phyloP scores from a whole-genome alignment of 2,888 invertebrate species.

The Cephus runcator region DNA sequence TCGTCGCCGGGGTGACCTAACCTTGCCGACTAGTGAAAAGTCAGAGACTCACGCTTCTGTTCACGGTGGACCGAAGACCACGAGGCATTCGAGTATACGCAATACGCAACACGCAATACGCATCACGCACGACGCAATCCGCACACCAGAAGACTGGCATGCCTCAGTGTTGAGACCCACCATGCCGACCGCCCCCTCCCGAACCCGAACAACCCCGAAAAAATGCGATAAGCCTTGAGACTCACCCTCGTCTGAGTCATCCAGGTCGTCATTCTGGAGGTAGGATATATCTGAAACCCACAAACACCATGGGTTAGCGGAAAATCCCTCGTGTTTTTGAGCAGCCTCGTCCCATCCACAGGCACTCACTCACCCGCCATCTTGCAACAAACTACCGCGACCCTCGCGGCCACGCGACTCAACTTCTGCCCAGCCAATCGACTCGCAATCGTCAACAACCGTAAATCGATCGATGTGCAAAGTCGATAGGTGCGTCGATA shows the following conservation, averaged over 20 bases:
- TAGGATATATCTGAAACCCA: slow-evolving; percentile 64
- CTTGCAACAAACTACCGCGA: slow-evolving; percentile 63
- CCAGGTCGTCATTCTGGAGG: slow-evolving; percentile 57
- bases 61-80: slow-evolving; percentile 14
- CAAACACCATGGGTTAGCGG: slow-evolving; percentile 60
- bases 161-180: slow-evolving; percentile 32
- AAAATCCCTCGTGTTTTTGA: slow-evolving; percentile 58
- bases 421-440: background rate
- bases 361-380: slow-evolving; percentile 66
- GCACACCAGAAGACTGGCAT: slow-evolving; percentile 37
- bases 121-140: slow-evolving; percentile 27
- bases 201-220: slow-evolving; percentile 31
- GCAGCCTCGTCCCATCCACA: slow-evolving; percentile 55
- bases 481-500: background rate
- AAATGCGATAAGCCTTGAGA: slow-evolving; percentile 39
- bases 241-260: slow-evolving; percentile 57
- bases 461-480: background rate
- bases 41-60: background rate
- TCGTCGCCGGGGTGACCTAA: slow-evolving; percentile 24
- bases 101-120: slow-evolving; percentile 1
- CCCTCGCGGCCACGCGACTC: slow-evolving; percentile 39
- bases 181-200: slow-evolving; percentile 33
- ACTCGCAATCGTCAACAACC: background rate
- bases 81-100: slow-evolving; percentile 9
- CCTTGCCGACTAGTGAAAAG: slow-evolving; percentile 15